Conservation (phyloP, 2,113 vertebrate species). For the Corythornis cristatus region DNA sequence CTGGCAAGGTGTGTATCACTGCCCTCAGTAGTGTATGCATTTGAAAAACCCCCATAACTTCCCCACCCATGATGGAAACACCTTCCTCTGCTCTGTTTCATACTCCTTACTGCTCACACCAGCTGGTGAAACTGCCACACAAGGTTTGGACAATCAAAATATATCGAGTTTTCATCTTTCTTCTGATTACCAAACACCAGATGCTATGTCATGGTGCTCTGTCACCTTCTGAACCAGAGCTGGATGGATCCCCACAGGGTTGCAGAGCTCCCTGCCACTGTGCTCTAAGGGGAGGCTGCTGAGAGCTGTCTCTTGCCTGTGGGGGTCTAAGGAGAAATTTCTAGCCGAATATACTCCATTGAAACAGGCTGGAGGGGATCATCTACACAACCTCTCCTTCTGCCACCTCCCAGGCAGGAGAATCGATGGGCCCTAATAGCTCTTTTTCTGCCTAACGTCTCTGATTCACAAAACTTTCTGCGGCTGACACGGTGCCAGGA, state of each 20-base stretch:
- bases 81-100: not conserved
- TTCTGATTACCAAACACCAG: not conserved
- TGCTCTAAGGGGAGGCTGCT: not conserved
- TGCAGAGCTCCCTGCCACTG: not conserved
- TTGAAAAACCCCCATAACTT: not conserved
- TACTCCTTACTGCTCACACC: not conserved
- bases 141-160: not conserved
- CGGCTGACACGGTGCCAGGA: not conserved
- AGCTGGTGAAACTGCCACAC: not conserved
- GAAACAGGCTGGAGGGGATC: not conserved
- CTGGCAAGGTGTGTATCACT: not conserved
- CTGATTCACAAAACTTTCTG: constrained; percentile 27
- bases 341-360: not conserved
- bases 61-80: not conserved
- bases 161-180: not conserved
- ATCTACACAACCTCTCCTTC: not conserved
- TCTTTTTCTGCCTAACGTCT: constrained; percentile 31
- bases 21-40: not conserved
- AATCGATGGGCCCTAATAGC: not conserved
- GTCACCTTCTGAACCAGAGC: not conserved
- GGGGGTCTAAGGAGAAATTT: not conserved
- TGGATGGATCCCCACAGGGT: not conserved
- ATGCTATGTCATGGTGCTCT: not conserved
- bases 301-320: not conserved
- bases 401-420: not conserved